A percentile compares a stretch with the other conserved stretches of the same genome.
phyloP scores from a whole-genome alignment of 2,113 vertebrate species.

The Nicator chloris region DNA sequence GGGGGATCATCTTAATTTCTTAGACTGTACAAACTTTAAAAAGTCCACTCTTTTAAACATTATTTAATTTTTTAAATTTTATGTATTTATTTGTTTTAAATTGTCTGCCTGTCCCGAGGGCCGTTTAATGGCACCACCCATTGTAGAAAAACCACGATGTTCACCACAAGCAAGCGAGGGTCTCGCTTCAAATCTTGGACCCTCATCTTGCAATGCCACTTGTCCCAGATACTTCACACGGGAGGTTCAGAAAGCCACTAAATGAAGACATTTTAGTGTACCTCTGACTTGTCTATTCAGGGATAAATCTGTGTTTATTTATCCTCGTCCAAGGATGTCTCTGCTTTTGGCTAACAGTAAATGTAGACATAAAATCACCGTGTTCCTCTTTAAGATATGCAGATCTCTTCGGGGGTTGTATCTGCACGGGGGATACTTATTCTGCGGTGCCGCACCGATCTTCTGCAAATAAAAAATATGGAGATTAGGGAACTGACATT shows the following conservation, averaged over 20 bases:
- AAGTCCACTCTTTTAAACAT: not conserved
- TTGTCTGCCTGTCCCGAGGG: rapidly evolving
- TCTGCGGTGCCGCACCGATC: rapidly evolving
- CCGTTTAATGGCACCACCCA: rapidly evolving
- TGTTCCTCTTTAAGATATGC: not conserved
- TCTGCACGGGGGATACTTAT: not conserved
- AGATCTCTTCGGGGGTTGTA: no score
- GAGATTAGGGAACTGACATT: not conserved
- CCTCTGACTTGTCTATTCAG: no score
- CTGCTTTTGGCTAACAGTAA: not conserved
- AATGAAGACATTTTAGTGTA: not conserved
- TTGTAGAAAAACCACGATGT: not conserved
- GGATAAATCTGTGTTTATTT: not conserved
- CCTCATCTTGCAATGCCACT: not conserved
- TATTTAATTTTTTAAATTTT: not conserved
- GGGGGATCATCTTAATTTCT: not conserved
- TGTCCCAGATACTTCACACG: rapidly evolving
- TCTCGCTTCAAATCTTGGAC: rapidly evolving
- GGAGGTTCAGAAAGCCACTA: not conserved
- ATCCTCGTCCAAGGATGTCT: not conserved
- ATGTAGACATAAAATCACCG: rapidly evolving
- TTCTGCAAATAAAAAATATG: not conserved
- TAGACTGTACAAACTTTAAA: rapidly evolving
- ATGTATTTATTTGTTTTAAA: not conserved
- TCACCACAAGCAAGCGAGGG: rapidly evolving